Base-by-base conservation (phyloP, 2,888 invertebrate species). In the Eupithecia subfuscata region DNA sequence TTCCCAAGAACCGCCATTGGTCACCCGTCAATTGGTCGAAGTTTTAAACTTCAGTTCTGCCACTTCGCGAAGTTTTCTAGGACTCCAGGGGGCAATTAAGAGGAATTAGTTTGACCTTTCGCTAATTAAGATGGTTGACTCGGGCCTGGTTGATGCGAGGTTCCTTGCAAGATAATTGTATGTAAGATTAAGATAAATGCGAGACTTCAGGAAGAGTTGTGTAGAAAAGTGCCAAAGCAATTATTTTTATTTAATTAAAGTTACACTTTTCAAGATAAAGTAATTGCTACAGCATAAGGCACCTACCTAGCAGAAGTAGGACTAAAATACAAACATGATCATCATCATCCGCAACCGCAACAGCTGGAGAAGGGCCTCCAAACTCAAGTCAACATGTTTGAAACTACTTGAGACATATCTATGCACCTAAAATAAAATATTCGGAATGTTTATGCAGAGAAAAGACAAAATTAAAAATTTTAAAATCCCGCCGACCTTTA, bases 31-130 rank as follows among this genome's bases (percentile, higher is more conserved):
- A 69, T 67, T 70, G 69, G 22, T 68, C 43, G 64, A 34, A 30
- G 64, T 69, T 71, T 75, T 52, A 63, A 73, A 71, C 40, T 37
- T 74, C 37, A 75, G 74, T 81, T 81, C 78, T 79, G 80, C 73
- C 78, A 81, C 71, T 75, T 81, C 76, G 84, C 85, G 82, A 86
- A 86, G 80, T 84, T 83, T 82, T 81, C 83, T 75, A 78, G 75
- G 77, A 71, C 69, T 82, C 83, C 73, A 79, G 22, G 81, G 81
- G 84, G 79, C 88, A 92, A 93, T 94, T 93, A 91, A 86, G 85
- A 87, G 84, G 86, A 91, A 95, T 95, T 90, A 92, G 90, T 92
- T 90, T 93, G 94, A 94, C 94, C 94, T 95, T 86, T 85, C 78
- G 75, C 78, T 89, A 93, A 93, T 94, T 93, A 93, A 83, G 85